Percentiles rank a stretch among this genome's conserved stretches.
Evolutionary conservation across 2,888 invertebrate species (phyloP).

Genomic region (Lochmaea capreae): DNA sequence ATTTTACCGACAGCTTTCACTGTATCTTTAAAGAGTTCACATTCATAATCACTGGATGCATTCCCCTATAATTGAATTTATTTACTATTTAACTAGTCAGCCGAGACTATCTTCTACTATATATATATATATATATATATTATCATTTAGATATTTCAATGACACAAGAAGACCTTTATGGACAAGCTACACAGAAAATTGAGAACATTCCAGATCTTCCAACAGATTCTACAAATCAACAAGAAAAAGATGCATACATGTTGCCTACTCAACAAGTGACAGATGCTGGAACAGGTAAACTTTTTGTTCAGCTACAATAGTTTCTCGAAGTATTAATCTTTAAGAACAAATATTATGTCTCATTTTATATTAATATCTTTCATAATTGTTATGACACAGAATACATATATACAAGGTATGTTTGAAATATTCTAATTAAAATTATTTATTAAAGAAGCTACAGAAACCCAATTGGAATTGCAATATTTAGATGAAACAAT

Average conservation of each 20-base stretch:
- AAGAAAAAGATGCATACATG: conserved; percentile 11
- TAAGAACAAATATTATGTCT: too few relatives aligned
- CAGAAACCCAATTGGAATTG: conserved; percentile 29
- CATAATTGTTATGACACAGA: too few relatives aligned
- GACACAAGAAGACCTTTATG: conserved; percentile 24
- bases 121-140: too few relatives aligned
- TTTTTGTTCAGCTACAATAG: neutral
- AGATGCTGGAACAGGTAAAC: neutral
- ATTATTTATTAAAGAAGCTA: neutral
- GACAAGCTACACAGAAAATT: conserved; percentile 26
- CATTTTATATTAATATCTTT: too few relatives aligned
- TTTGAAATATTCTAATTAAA: too few relatives aligned
- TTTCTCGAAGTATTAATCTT: neutral
- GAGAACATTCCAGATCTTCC: neutral
- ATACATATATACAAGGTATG: too few relatives aligned
- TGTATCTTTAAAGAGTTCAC: too few relatives aligned
- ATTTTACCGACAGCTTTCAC: too few relatives aligned
- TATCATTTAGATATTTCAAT: conserved; percentile 9
- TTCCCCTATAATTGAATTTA: too few relatives aligned
- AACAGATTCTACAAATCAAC: neutral
- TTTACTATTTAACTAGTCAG: too few relatives aligned
- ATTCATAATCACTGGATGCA: too few relatives aligned
- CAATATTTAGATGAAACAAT: neutral
- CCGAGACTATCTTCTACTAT: too few relatives aligned
- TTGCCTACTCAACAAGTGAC: conserved; percentile 11